phyloP scores from a whole-genome alignment of 2,113 vertebrate genomes.

The Clarias macrocephalus region DNA sequence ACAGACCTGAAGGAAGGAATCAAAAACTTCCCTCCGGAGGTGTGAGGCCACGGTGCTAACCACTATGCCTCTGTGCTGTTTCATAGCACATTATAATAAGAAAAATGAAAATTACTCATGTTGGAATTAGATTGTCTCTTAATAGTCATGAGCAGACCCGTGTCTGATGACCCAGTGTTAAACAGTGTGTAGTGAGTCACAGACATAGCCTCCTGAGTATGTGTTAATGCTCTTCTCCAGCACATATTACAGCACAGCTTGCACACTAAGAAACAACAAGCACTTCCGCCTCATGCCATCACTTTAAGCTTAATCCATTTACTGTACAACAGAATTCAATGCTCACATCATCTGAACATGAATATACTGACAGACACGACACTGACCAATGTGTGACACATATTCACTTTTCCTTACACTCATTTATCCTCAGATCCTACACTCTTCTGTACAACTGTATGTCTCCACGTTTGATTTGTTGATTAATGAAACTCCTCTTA shows the following conservation, averaged over 20 bases:
- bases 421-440: constrained; percentile 64
- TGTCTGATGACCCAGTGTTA: not conserved
- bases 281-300: constrained; percentile 18
- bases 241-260: not conserved
- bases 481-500: constrained; percentile 54
- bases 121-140: not conserved
- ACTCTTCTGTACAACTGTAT: constrained; percentile 63
- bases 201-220: not conserved
- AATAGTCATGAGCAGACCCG: not conserved
- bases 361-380: constrained; percentile 65
- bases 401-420: constrained; percentile 67
- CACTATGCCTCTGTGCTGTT: too few relatives aligned
- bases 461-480: constrained; percentile 36
- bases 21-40: too few relatives aligned
- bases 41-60: too few relatives aligned
- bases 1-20: not conserved
- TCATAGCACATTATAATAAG: too few relatives aligned
- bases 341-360: constrained; percentile 52
- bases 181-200: not conserved
- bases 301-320: constrained; percentile 40
- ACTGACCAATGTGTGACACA: constrained; percentile 64
- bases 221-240: not conserved
- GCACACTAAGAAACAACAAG: not conserved
- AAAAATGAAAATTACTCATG: not conserved
- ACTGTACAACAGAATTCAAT: not conserved